phyloP scores from a whole-genome alignment of 1,140 invertebrate species.

The Mamestra configurata region DNA sequence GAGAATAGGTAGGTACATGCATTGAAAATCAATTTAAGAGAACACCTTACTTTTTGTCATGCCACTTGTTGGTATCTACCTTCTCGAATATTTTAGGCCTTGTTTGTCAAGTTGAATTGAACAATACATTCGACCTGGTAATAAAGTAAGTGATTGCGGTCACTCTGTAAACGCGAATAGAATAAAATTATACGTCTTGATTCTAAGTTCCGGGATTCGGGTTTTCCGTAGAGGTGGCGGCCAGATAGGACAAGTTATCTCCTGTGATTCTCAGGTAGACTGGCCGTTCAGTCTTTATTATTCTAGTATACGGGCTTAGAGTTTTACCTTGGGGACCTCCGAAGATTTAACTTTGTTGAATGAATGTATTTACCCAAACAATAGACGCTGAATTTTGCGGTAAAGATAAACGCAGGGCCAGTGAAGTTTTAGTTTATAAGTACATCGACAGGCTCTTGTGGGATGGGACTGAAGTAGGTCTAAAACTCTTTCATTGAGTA shows the following conservation, averaged over 20 bases:
- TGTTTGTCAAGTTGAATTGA: too few relatives aligned
- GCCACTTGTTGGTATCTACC: too few relatives aligned
- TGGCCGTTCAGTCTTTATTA: not conserved
- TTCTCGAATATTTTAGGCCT: too few relatives aligned
- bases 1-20: not conserved
- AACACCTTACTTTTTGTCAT: not conserved
- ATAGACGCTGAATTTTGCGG: not conserved
- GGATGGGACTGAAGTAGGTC: too few relatives aligned
- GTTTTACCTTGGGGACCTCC: not conserved
- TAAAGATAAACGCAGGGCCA: too few relatives aligned
- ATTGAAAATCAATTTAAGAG: slow-evolving; percentile 1
- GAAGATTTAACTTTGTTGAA: not conserved
- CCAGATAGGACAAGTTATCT: slow-evolving; percentile 6
- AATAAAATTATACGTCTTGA: not conserved
- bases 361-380: not conserved
- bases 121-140: not conserved
- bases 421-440: too few relatives aligned
- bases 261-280: not conserved
- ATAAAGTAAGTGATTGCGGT: not conserved
- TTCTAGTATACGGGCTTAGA: not conserved
- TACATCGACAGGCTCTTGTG: too few relatives aligned
- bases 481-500: too few relatives aligned
- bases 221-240: not conserved
- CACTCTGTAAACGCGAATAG: not conserved
- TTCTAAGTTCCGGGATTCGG: not conserved